These are phyloP conservation scores for Antechinus flavipes DNA, from an alignment of 2,113 vertebrate genomes.

Conservation along the genomic window DNA sequence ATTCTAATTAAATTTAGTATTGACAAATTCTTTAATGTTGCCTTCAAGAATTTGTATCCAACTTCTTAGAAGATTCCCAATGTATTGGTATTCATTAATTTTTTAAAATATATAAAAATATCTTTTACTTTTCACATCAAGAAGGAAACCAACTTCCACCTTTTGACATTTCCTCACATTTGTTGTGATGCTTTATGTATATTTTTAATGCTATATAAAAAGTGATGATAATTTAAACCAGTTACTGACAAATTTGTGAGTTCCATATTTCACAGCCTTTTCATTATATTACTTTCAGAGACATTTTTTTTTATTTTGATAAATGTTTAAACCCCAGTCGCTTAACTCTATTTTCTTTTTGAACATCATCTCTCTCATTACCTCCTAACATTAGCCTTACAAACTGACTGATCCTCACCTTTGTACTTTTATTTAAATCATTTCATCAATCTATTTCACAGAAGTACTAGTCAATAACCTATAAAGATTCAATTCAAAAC, in stretches of 20 bases:
- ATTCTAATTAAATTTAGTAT: constrained; percentile 33
- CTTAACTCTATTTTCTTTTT: background rate
- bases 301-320: background rate
- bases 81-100: background rate
- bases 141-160: background rate
- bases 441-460: background rate
- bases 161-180: background rate
- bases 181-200: background rate
- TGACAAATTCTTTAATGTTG: constrained; percentile 4
- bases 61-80: background rate
- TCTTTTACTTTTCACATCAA: background rate
- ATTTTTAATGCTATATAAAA: background rate
- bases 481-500: background rate
- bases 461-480: background rate
- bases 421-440: background rate
- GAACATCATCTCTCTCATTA: background rate
- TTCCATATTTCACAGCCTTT: background rate
- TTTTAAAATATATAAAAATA: background rate
- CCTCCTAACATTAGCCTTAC: background rate
- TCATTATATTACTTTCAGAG: background rate
- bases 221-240: background rate
- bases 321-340: background rate
- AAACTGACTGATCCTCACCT: background rate
- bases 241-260: background rate
- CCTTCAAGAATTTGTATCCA: background rate